Percentiles rank a stretch among this genome's conserved stretches.
These are phyloP conservation scores for Scrobipalpa atriplicella DNA, from an alignment of 2,888 invertebrate species.

Conservation along the genomic window DNA sequence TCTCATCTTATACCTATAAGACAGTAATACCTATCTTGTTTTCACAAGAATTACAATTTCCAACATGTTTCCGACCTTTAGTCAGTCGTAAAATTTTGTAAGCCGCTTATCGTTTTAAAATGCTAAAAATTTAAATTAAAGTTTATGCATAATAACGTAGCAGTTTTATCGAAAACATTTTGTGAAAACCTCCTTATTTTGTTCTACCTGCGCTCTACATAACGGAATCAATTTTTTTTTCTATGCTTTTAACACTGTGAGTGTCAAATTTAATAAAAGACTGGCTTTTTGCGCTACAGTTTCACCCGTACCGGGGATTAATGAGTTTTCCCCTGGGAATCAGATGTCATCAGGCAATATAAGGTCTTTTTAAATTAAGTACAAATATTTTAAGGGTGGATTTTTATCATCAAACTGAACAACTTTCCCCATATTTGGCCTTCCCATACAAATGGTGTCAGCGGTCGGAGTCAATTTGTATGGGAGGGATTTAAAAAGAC, in stretches of 20 bases:
- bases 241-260: neutral
- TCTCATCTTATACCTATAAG: constrained; percentile 52
- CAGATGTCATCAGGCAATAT: no score
- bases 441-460: no score
- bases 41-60: constrained; percentile 22
- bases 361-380: no score
- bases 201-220: neutral
- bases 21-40: constrained; percentile 23
- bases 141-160: neutral
- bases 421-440: no score
- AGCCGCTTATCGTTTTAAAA: constrained; percentile 20
- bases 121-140: constrained; percentile 16
- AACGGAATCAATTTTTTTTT: neutral
- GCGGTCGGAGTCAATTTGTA: no score
- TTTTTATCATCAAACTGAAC: no score
- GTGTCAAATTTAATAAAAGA: neutral
- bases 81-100: constrained; percentile 23
- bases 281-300: no score
- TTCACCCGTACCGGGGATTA: no score
- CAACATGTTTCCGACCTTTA: constrained; percentile 24
- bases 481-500: no score
- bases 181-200: neutral
- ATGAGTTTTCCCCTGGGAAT: no score
- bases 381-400: no score
- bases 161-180: constrained; percentile 9